Evolutionary conservation across 1,140 invertebrate species (phyloP).

Genomic region (Trissolcus basalis): DNA sequence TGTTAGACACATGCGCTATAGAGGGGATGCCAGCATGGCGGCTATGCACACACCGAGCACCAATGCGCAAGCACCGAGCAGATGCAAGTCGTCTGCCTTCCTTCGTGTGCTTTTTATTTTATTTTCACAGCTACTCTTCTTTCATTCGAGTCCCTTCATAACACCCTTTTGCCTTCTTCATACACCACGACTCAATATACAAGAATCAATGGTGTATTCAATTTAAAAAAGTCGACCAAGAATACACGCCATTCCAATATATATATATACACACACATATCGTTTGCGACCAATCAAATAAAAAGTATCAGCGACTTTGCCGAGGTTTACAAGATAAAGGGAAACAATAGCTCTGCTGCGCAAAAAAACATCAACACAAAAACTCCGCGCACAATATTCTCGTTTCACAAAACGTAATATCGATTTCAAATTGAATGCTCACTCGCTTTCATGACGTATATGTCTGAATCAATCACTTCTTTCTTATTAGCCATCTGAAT

Average conservation of each 20-base stretch:
- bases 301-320: conserved; percentile 4
- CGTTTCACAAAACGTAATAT: background rate
- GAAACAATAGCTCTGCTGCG: conserved; percentile 10
- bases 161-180: conserved; percentile 51
- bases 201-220: conserved; percentile 35
- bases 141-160: conserved; percentile 55
- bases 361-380: conserved; percentile 8
- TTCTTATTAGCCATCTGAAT: too few species aligned
- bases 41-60: conserved; percentile 71
- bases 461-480: too few species aligned
- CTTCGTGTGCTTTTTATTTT: conserved; percentile 47
- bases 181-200: conserved; percentile 12
- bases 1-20: conserved; percentile 60
- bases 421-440: conserved; percentile 23
- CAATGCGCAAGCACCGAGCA: conserved; percentile 73
- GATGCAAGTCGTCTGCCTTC: conserved; percentile 64
- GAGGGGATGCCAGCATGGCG: conserved; percentile 73
- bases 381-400: background rate
- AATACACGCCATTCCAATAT: conserved; percentile 20
- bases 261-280: conserved; percentile 13
- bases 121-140: conserved; percentile 54
- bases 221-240: conserved; percentile 37
- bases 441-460: too few species aligned
- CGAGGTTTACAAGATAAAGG: conserved; percentile 7
- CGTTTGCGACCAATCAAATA: conserved; percentile 28